Base-by-base conservation (phyloP, 2,113 vertebrate species). In the Perccottus glenii region DNA sequence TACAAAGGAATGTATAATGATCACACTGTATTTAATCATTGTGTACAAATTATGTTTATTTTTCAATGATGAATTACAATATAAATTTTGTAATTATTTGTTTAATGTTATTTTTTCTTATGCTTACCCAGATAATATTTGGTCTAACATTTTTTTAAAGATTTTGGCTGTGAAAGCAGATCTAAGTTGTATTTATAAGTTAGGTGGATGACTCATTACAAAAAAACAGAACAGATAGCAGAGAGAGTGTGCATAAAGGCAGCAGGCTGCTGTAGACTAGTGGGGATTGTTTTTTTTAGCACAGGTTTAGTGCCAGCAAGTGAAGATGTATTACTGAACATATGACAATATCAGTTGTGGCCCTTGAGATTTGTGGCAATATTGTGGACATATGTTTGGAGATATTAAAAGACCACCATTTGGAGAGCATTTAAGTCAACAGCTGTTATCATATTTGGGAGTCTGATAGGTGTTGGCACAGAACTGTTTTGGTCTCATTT, bases 11-110 rank as follows among this genome's bases (percentile, higher is more conserved):
- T 92, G 86, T 90, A 91, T 92, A 88, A 76, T 78, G 88, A 86
- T 85, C 79, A 89, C 89, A 92, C 82, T 91, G 86, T 92, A 87
- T 92, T 88, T 91, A 90, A 92, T 91, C 91, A 71, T 82, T 82
- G 61, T 93, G 89, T 92, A 91, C 87, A 92, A 80, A 87, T 78
- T 84, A 77, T 75, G 50, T 63, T 76, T 64, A 61, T 84, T 69
- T 86, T 85, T n/a, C n/a, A 56, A 70, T 77, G 74, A 72, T 70
- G 53, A 46, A 58, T 66, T 53, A 64, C n/a, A 63, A 45, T 80
- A 73, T 48, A 77, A 73, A 70, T 74, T 70, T 62, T 57, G 63
- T 35, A 14, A 59, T 78, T 68, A 64, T 72, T 42, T 47, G 59
- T 11, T 8, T 53, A 58, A 62, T 71, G 19, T 33, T n/a, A 65